Evolutionary conservation across 2,113 vertebrate genomes (phyloP).

Genomic region (Columba janthina): DNA sequence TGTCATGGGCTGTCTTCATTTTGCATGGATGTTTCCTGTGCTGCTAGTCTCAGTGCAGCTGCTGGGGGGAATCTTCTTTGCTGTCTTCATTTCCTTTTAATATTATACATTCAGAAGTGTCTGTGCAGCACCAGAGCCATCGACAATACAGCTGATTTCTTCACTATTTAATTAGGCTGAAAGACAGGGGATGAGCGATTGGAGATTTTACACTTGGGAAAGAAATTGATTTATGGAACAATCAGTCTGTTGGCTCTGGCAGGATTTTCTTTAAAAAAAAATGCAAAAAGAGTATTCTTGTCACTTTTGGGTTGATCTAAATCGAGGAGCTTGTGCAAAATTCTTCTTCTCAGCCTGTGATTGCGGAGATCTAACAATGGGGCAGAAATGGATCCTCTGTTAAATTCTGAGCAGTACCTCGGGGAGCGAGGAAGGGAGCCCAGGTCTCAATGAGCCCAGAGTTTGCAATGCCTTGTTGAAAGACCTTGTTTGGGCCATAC

Average conservation of each 20-base stretch:
- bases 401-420: neutral
- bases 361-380: neutral
- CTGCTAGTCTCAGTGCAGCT: neutral
- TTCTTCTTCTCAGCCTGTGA: neutral
- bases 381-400: neutral
- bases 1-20: neutral
- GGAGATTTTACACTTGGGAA: constrained; percentile 1
- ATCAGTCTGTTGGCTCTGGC: neutral
- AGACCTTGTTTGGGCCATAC: neutral
- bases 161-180: constrained; percentile 47
- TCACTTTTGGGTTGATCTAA: neutral
- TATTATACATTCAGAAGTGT: neutral
- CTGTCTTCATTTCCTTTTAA: neutral
- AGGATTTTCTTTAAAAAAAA: neutral
- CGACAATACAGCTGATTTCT: constrained; percentile 46
- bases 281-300: neutral
- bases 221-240: constrained; percentile 10
- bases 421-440: neutral
- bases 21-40: neutral
- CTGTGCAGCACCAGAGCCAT: neutral
- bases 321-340: neutral
- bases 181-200: neutral
- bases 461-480: neutral
- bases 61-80: neutral
- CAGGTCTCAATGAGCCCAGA: neutral